Evolutionary conservation across 2,113 vertebrate genomes (phyloP).

Genomic region (Erythrolamprus reginae): DNA sequence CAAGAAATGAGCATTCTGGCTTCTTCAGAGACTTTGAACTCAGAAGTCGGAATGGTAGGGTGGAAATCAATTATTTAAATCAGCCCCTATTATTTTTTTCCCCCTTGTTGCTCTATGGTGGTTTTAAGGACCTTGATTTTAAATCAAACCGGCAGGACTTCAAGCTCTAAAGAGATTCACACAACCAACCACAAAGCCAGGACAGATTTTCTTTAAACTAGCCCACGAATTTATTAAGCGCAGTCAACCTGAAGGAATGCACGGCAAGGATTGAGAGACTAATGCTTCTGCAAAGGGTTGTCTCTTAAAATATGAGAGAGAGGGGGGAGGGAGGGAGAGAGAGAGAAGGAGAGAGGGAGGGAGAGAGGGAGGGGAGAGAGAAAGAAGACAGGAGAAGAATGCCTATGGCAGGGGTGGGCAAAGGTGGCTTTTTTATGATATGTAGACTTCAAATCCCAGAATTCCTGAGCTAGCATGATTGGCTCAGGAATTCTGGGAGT

Average conservation of each 20-base stretch:
- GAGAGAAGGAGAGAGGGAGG: neutral
- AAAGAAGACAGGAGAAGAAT: too few relatives aligned
- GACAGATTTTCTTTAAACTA: slow-evolving; percentile 21
- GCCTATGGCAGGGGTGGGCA: too few relatives aligned
- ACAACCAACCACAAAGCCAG: neutral
- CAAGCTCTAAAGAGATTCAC: neutral
- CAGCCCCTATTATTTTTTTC: too few relatives aligned
- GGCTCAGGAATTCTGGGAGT: too few relatives aligned
- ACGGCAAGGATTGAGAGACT: slow-evolving; percentile 60
- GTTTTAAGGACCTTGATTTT: neutral
- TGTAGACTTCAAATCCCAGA: too few relatives aligned
- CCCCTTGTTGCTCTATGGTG: neutral
- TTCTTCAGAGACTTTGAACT: neutral
- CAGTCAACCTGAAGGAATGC: slow-evolving; percentile 58
- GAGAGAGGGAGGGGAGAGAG: neutral
- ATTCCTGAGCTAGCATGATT: too few relatives aligned
- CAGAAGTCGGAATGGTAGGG: neutral
- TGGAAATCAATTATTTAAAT: neutral
- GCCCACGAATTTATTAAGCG: slow-evolving; percentile 47
- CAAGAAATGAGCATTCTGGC: neutral
- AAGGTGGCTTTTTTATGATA: too few relatives aligned
- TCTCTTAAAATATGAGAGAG: slow-evolving; percentile 32
- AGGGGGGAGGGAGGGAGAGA: neutral
- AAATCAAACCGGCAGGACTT: neutral
- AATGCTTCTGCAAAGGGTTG: slow-evolving; percentile 60